A percentile compares a stretch with the other conserved stretches of the same genome.
These are phyloP conservation scores for Harlomillsia oculata DNA, from an alignment of 1,140 invertebrate genomes.

Conservation along the genomic window DNA sequence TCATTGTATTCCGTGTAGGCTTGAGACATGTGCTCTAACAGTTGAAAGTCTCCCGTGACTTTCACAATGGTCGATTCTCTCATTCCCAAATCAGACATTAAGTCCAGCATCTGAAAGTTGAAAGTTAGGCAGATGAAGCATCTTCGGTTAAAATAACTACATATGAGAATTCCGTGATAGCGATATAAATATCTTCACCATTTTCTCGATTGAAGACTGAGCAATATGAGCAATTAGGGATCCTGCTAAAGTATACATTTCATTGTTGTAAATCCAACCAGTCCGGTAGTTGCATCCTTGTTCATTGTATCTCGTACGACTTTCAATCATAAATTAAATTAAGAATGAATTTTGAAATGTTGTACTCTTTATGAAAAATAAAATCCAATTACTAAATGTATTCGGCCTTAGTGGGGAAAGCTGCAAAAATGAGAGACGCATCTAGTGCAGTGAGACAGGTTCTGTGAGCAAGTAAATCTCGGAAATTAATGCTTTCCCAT, in stretches of 20 bases:
- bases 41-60: neutral
- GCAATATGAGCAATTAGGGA: conserved; percentile 6
- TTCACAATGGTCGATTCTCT: neutral
- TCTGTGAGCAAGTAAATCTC: conserved; percentile 21
- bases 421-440: neutral
- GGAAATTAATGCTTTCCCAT: conserved; percentile 12
- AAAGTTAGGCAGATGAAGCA: neutral
- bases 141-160: neutral
- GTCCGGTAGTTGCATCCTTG: conserved; percentile 5
- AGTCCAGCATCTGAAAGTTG: neutral
- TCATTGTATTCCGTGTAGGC: too few species aligned
- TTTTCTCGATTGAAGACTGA: neutral
- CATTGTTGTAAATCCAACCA: conserved; percentile 16
- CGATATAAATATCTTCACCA: neutral
- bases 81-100: neutral
- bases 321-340: neutral
- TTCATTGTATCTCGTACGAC: conserved; percentile 6
- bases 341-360: neutral
- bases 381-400: conserved; percentile 6
- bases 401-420: conserved; percentile 7
- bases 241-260: neutral
- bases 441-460: neutral
- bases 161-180: neutral
- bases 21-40: too few species aligned
- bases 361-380: neutral